Percentiles rank a stretch among this genome's conserved stretches.
These are phyloP conservation scores for Pogonophryne albipinna DNA, from an alignment of 2,797 vertebrate genomes.

Conservation along the genomic window DNA sequence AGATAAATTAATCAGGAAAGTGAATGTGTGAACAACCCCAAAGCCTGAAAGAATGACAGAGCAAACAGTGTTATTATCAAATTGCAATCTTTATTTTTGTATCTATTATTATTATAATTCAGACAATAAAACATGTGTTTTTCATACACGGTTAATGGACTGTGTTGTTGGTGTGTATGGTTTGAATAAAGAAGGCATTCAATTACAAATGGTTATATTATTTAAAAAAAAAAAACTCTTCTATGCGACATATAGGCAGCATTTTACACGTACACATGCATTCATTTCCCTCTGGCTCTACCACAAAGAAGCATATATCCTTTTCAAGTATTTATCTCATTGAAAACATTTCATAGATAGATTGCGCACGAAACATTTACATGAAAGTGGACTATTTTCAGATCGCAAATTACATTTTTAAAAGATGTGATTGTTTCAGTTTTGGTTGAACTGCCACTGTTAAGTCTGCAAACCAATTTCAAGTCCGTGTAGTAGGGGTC, in stretches of 20 bases:
- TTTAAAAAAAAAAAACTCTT: too few species aligned
- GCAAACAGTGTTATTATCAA: background rate
- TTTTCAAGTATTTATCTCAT: background rate
- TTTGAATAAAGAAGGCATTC: background rate
- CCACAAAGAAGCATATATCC: conserved; percentile 25
- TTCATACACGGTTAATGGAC: background rate
- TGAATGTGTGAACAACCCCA: background rate
- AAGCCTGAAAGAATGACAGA: background rate
- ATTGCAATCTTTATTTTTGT: background rate
- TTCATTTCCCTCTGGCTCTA: background rate
- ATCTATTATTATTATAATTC: background rate
- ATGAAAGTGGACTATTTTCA: background rate
- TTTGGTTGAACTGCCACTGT: conserved; percentile 21
- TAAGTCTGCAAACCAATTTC: conserved; percentile 79
- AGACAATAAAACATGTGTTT: background rate
- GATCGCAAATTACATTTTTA: background rate
- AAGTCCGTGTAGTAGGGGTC: conserved; percentile 92
- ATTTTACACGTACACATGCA: conserved; percentile 18
- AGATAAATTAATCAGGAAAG: background rate
- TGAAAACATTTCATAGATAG: background rate
- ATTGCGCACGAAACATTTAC: background rate
- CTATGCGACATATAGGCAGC: conserved; percentile 55
- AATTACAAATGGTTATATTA: conserved; percentile 31
- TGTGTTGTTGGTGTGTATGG: background rate
- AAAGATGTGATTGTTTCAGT: conserved; percentile 3